Evolutionary conservation across 2,797 vertebrate species (phyloP).

Genomic region (Chelon auratus): DNA sequence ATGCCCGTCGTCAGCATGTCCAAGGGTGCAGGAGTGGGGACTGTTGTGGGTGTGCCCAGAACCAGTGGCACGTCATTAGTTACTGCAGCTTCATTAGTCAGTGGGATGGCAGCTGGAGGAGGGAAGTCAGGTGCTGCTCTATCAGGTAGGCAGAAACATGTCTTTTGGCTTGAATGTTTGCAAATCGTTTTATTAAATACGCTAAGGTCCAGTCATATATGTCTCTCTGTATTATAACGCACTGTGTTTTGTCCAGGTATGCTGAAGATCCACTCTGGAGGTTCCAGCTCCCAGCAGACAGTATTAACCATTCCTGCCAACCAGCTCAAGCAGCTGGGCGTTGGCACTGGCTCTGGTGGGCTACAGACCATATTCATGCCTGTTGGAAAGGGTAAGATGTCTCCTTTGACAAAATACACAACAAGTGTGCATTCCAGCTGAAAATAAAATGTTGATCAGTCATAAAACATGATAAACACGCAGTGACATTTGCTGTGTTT

Average conservation of each 20-base stretch:
- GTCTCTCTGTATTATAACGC: not conserved
- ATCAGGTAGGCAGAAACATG: constrained; percentile 75
- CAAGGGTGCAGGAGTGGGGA: constrained; percentile 72
- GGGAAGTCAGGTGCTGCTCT: constrained; percentile 80
- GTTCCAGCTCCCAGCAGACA: constrained; percentile 92
- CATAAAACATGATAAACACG: constrained; percentile 9
- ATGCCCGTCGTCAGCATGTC: constrained; percentile 81
- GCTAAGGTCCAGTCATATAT: not conserved
- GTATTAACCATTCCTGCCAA: constrained; percentile 93
- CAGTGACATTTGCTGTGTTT: too few relatives aligned
- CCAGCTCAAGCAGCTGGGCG: constrained; percentile 94
- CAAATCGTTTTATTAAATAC: not conserved
- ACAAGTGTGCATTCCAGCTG: not conserved
- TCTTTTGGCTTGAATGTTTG: not conserved
- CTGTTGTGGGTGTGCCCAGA: constrained; percentile 75
- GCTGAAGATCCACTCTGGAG: constrained; percentile 94
- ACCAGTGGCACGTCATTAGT: constrained; percentile 77
- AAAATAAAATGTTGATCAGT: not conserved
- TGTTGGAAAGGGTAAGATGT: constrained; percentile 90
- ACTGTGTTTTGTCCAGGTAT: constrained; percentile 83
- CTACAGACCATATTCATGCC: constrained; percentile 96
- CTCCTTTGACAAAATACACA: not conserved
- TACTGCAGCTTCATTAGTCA: constrained; percentile 79
- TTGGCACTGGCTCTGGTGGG: constrained; percentile 86
- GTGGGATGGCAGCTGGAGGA: constrained; percentile 71